Evolutionary conservation across 2,888 invertebrate species (phyloP), one percentile per base, ranked within the genome.

Genomic region (Heliconius erato): DNA sequence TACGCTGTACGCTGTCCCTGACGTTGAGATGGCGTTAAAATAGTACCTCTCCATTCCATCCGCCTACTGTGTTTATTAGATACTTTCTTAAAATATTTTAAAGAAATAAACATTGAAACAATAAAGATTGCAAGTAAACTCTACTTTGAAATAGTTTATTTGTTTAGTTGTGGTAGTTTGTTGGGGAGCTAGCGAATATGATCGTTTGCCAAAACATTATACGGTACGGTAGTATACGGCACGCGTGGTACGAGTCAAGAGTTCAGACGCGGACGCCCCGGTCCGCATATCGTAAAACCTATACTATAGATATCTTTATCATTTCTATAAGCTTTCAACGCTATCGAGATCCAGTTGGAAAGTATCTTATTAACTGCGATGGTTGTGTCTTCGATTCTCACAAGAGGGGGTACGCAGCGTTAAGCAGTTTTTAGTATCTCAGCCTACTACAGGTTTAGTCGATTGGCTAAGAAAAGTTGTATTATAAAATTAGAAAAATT

Each of bases 181-280:
- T 26, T 44, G 14, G 49, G 3, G n/a, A 40, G 63, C 63, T 26
- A 65, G 77, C 63, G 63, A 65, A 65, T 7, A 28, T 19, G 40
- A 59, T 67, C 68, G 80, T 71, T 59, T 81, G 81, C 81, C 81
- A 81, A 77, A 77, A 68, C 63, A 69, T 63, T 81, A 35, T n/a
- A n/a, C n/a, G n/a, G n/a, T n/a, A n/a, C n/a, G n/a, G 69, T 63
- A 77, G 77, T 40, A 26, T 63, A 28, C 28, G 28, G 28, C 14
- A 14, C 14, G 40, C 40, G 40, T 9, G 40, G 40, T 40, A 40
- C 40, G 40, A 9, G 35, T 40, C 35, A 40, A 40, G 9, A 7
- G 35, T 35, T 35, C 35, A 9, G 14, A 77, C 40, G 59, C 76
- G 23, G 19, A 68, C 68, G 68, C 40, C 72, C 3, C 54, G 44